phyloP scores from a whole-genome alignment of 2,888 invertebrate genomes.

The Anthrax anthrax region DNA sequence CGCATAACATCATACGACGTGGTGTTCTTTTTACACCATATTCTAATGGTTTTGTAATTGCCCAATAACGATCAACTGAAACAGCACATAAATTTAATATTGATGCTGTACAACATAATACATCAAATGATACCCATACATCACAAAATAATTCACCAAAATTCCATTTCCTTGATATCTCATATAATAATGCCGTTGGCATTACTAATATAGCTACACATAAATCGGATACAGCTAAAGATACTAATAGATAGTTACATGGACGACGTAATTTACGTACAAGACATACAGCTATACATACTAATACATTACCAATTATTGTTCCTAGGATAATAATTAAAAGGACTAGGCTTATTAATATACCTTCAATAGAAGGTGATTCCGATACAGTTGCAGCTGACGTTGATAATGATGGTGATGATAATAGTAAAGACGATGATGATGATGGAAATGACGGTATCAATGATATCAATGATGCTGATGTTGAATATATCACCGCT shows the following conservation, averaged over 20 bases:
- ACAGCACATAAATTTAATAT: constrained; percentile 97
- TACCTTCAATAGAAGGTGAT: constrained; percentile 35
- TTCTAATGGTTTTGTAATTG: constrained; percentile 83
- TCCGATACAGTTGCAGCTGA: background rate
- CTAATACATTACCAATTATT: constrained; percentile 78
- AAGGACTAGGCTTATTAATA: constrained; percentile 57
- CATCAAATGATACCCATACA: constrained; percentile 94
- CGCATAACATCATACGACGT: constrained; percentile 76
- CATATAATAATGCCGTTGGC: constrained; percentile 92
- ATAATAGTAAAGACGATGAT: no score
- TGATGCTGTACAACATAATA: constrained; percentile 95
- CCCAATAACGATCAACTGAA: constrained; percentile 89
- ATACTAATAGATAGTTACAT: constrained; percentile 84
- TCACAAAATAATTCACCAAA: constrained; percentile 87
- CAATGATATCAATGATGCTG: no score
- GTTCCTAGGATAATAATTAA: constrained; percentile 65
- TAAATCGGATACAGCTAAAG: constrained; percentile 89
- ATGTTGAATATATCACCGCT: no score
- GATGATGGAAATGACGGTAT: no score
- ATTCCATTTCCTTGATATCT: constrained; percentile 84
- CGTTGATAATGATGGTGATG: no score
- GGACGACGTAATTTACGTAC: constrained; percentile 81
- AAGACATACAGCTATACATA: constrained; percentile 89
- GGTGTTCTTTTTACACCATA: constrained; percentile 93
- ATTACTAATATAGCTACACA: constrained; percentile 92